These are phyloP conservation scores for Actinopyga echinites DNA, from an alignment of 53 echinoderm and acorn worm genomes.

Conservation along the genomic window DNA sequence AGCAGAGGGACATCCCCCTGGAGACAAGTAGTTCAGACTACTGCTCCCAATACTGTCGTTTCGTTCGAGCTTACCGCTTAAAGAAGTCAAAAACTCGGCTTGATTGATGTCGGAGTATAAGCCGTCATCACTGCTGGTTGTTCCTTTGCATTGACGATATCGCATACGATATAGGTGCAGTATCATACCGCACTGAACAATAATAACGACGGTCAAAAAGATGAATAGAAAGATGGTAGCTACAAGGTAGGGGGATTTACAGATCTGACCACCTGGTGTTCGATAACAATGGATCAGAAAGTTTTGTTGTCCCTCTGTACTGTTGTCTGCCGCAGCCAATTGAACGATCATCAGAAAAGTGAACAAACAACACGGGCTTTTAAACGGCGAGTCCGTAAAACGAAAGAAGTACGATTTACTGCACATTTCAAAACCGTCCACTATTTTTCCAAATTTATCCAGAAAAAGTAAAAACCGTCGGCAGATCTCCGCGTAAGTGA, in stretches of 20 bases:
- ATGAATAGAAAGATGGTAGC: not conserved
- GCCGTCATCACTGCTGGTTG: not conserved
- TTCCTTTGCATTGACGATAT: no score
- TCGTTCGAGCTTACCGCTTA: conserved; percentile 16
- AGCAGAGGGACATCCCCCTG: not conserved
- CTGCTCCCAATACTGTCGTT: conserved; percentile 38
- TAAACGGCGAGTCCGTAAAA: no score
- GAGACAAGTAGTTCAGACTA: conserved; percentile 22
- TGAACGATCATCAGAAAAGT: no score
- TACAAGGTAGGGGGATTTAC: not conserved
- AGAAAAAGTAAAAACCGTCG: no score
- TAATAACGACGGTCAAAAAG: not conserved
- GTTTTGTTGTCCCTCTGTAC: no score
- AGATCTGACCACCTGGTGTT: not conserved
- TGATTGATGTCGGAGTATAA: not conserved
- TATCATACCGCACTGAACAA: not conserved
- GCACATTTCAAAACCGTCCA: no score
- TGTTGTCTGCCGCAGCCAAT: no score
- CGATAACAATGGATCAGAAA: not conserved
- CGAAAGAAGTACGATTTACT: no score
- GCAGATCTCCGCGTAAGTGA: no score
- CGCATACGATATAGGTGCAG: not conserved
- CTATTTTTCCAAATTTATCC: no score
- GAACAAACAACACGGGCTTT: no score
- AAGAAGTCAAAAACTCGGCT: conserved; percentile 14